A percentile compares a stretch with the other conserved stretches of the same genome.
Evolutionary conservation across 1,140 invertebrate species (phyloP).

Genomic region (Trachymyrmex septentrionalis): DNA sequence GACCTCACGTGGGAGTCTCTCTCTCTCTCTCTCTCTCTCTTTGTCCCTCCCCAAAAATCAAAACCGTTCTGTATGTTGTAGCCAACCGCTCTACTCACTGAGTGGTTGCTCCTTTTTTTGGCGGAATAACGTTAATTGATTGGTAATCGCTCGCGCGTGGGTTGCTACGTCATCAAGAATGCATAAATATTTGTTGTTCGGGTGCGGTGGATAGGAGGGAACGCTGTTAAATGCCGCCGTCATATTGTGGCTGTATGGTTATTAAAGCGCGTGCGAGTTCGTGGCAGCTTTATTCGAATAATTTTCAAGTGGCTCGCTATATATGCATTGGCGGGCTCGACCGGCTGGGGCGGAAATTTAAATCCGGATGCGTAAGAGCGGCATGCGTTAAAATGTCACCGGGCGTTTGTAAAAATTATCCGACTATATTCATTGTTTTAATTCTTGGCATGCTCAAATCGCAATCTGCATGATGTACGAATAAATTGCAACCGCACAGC

Average conservation of each 20-base stretch:
- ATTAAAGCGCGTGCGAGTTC: conserved; percentile 73
- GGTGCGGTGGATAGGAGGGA: conserved; percentile 42
- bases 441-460: conserved; percentile 43
- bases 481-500: conserved; percentile 43
- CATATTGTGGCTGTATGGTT: conserved; percentile 74
- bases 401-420: conserved; percentile 56
- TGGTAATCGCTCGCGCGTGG: conserved; percentile 69
- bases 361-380: conserved; percentile 63
- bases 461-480: conserved; percentile 51
- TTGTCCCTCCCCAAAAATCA: conserved; percentile 29
- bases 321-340: conserved; percentile 52
- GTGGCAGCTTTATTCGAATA: conserved; percentile 77
- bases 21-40: conserved; percentile 21
- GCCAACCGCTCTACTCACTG: background rate
- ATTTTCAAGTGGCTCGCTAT: conserved; percentile 77
- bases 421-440: conserved; percentile 36
- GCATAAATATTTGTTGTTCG: conserved; percentile 80
- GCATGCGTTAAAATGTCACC: conserved; percentile 46
- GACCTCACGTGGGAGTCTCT: conserved; percentile 33
- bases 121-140: conserved; percentile 77
- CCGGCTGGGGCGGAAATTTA: conserved; percentile 71
- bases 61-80: background rate
- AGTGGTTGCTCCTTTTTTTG: conserved; percentile 60
- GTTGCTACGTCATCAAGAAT: conserved; percentile 74
- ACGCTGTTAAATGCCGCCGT: conserved; percentile 71